Conservation (phyloP, 2,888 invertebrate genomes). For the Pachydiplax longipennis region DNA sequence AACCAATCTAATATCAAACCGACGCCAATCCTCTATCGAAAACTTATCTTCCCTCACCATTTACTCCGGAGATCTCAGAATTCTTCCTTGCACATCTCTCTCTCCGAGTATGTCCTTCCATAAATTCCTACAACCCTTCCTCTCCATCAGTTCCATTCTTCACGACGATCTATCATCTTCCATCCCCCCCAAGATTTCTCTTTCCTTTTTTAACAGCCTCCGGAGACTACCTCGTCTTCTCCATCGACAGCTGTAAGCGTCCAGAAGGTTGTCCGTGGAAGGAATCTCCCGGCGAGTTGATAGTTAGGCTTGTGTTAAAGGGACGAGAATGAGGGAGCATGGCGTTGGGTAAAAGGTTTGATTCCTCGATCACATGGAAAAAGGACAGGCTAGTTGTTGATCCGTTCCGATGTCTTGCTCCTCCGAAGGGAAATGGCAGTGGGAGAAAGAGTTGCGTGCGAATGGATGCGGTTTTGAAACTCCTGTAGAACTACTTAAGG, state of each 20-base stretch:
- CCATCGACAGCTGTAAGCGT: not conserved
- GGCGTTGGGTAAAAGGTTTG: not conserved
- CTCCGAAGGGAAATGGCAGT: not conserved
- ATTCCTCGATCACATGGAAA: not conserved
- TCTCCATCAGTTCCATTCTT: not conserved
- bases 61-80: not conserved
- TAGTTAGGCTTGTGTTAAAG: not conserved
- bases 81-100: not conserved
- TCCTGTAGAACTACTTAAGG: conserved; percentile 12
- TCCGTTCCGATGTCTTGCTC: not conserved
- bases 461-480: not conserved
- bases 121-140: not conserved
- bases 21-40: not conserved
- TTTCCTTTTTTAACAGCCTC: not conserved
- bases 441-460: not conserved
- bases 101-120: not conserved
- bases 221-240: not conserved
- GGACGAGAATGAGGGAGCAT: not conserved
- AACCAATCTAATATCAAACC: too few relatives aligned
- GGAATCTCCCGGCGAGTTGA: not conserved
- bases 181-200: not conserved
- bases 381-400: not conserved
- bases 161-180: not conserved
- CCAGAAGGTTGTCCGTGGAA: not conserved
- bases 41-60: not conserved